phyloP scores from a whole-genome alignment of 2,888 invertebrate genomes.

The Habroteleia sp. region DNA sequence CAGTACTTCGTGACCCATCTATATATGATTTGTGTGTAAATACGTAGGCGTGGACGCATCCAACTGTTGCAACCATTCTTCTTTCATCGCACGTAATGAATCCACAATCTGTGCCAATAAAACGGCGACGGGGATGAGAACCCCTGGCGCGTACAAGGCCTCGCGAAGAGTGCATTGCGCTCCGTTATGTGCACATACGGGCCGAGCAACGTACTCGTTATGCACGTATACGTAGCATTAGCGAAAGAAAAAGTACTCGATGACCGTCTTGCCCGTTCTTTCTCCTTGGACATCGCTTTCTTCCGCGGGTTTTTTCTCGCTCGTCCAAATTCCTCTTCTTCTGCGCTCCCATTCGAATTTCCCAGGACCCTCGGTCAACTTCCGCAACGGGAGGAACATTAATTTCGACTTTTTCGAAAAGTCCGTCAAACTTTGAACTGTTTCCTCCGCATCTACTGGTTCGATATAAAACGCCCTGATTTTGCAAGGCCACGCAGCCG shows the following conservation, averaged over 20 bases:
- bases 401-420: background rate
- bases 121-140: slow-evolving; percentile 45
- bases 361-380: too few relatives aligned
- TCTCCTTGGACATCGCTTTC: slow-evolving; percentile 3
- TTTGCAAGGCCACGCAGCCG: slow-evolving; percentile 73
- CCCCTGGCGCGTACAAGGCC: slow-evolving; percentile 58
- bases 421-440: slow-evolving; percentile 25
- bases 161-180: slow-evolving; percentile 61
- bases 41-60: slow-evolving; percentile 53
- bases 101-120: slow-evolving; percentile 58
- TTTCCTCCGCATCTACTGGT: slow-evolving; percentile 49
- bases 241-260: slow-evolving; percentile 40
- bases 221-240: slow-evolving; percentile 18
- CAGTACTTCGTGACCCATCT: slow-evolving; percentile 31
- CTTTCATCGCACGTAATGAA: slow-evolving; percentile 57
- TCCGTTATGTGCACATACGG: slow-evolving; percentile 60
- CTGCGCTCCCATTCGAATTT: too few relatives aligned
- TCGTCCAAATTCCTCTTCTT: background rate
- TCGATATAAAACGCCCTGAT: slow-evolving; percentile 68
- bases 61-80: slow-evolving; percentile 53
- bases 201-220: slow-evolving; percentile 56
- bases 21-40: slow-evolving; percentile 48
- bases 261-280: slow-evolving; percentile 2
- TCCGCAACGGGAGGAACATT: background rate
- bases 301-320: background rate